Evolutionary conservation across 1,140 invertebrate species (phyloP), one percentile per base, ranked within the genome.

Genomic region (Danaus melanippus): DNA sequence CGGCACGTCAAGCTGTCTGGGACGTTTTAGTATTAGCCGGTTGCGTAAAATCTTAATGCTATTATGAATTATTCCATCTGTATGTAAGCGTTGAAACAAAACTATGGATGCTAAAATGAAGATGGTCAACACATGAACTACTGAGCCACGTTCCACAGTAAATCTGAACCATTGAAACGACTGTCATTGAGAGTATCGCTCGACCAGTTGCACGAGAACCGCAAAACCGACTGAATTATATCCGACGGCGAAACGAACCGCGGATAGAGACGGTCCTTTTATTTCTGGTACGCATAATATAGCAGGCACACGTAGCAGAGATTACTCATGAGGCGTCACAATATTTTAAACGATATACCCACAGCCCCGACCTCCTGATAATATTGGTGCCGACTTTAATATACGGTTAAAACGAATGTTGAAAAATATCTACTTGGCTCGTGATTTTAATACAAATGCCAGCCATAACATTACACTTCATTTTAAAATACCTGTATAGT

Each of bases 161-260:
- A 82, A 79, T 79, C 71, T 64, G 58, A 54, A 57, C 78, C 74
- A 83, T 83, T 83, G 68, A 83, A 79, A 78, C 70, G 79, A 83
- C 79, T 66, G 81, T 83, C 79, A 83, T 65, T 61, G 59, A 56
- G 71, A 69, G 70, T 74, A 79, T 78, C 80, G 74, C 69, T 62
- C 58, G 63, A 71, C 75, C 76, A 75, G 21, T 57, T 53, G 62
- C 66, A 57, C 56, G 58, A 66, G 73, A 69, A 21, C 66, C 58
- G 41, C 54, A 56, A 42, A 63, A 56, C 58, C 56, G 56, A 49
- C 51, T 47, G 43, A 53, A 61, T 64, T 57, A 54, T 53, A 45
- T 44, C 40, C 40, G 53, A 15, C 17, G 9, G 41, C 39, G 39
- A 47, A 57, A 58, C 39, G 43, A 53, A 12, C 15, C 43, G 12